These are phyloP conservation scores for Rhizomys pruinosus DNA, from an alignment of 2,113 vertebrate genomes.

Conservation along the genomic window DNA sequence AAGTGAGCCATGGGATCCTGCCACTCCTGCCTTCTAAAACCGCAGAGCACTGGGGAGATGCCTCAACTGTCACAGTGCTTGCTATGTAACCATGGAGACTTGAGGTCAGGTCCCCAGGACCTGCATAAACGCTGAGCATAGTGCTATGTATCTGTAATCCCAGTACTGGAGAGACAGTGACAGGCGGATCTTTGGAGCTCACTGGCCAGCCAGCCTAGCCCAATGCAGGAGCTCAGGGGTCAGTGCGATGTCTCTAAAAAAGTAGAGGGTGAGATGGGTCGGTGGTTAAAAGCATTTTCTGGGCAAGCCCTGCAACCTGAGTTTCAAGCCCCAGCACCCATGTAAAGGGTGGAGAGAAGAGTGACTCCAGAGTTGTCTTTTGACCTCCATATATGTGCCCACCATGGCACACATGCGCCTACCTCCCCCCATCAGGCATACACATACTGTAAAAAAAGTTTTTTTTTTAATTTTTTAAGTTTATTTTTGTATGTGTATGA, in stretches of 20 bases:
- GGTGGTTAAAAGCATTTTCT: not conserved
- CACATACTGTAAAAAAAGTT: not conserved
- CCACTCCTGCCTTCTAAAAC: not conserved
- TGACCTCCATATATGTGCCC: not conserved
- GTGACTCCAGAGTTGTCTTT: not conserved
- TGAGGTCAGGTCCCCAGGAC: too few relatives aligned
- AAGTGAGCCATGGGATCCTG: not conserved
- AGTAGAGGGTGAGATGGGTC: not conserved
- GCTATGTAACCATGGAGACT: not conserved
- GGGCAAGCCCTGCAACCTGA: not conserved
- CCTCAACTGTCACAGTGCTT: not conserved
- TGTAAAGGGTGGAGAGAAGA: not conserved
- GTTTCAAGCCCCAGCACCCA: not conserved
- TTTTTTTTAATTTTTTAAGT: too few relatives aligned
- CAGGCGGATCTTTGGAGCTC: not conserved
- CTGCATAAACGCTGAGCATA: not conserved
- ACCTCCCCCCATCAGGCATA: not conserved
- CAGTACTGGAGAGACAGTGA: not conserved
- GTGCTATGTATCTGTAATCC: not conserved
- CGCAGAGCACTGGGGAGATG: not conserved
- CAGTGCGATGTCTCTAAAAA: not conserved
- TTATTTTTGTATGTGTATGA: too few relatives aligned
- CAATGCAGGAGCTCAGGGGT: too few relatives aligned
- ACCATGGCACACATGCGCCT: too few relatives aligned
- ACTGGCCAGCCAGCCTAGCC: not conserved